Conservation (phyloP, 2,113 vertebrate species). For the Hipposideros armiger region DNA sequence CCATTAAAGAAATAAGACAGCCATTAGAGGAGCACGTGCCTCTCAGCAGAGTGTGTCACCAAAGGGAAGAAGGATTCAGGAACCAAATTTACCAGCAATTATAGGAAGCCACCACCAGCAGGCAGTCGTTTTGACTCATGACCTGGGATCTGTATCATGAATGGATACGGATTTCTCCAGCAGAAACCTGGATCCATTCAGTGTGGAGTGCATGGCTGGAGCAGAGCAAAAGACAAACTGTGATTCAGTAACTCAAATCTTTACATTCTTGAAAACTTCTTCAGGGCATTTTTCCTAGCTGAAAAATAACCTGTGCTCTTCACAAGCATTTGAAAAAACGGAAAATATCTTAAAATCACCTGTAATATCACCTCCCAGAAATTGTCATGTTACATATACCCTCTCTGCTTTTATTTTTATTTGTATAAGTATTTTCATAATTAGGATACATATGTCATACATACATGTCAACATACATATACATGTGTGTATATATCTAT, state of each 20-base stretch:
- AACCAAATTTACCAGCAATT: neutral
- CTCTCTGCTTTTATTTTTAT: neutral
- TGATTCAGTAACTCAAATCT: neutral
- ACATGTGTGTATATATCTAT: too few relatives aligned
- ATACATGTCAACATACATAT: too few relatives aligned
- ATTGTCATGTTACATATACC: neutral
- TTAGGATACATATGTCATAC: neutral
- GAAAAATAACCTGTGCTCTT: neutral
- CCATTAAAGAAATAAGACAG: neutral
- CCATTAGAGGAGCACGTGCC: neutral
- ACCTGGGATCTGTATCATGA: too few relatives aligned
- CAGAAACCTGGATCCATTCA: neutral
- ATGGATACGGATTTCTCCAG: too few relatives aligned
- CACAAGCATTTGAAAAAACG: neutral
- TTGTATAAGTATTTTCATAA: neutral
- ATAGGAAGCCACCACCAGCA: neutral
- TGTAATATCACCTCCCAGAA: neutral
- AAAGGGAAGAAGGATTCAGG: neutral
- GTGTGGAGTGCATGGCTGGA: too few relatives aligned
- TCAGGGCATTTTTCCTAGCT: neutral
- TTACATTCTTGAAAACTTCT: neutral
- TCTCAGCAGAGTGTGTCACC: neutral
- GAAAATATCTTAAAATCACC: neutral
- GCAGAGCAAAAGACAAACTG: neutral
- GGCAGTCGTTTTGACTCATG: neutral